Evolutionary conservation across 2,113 vertebrate species (phyloP).

Genomic region (Tangachromis dhanisi): DNA sequence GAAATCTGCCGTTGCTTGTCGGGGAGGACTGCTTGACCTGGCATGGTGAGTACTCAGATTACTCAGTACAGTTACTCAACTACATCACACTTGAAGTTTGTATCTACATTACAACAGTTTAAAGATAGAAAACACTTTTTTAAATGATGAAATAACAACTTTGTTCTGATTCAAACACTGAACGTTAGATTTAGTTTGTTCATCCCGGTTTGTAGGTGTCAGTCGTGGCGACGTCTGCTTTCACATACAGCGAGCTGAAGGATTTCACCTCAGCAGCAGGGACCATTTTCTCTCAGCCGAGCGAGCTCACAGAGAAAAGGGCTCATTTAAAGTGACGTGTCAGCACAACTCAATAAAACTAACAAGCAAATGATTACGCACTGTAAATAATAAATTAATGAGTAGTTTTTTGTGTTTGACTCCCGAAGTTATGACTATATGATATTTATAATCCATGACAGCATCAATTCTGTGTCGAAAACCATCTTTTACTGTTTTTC

Average conservation of each 20-base stretch:
- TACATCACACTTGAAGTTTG: neutral
- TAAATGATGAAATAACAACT: neutral
- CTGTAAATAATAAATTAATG: neutral
- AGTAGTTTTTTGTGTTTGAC: neutral
- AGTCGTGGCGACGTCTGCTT: neutral
- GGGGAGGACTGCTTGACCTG: slow-evolving; percentile 89
- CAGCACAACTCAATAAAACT: neutral
- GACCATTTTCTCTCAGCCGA: neutral
- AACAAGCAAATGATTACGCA: neutral
- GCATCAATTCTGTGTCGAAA: neutral
- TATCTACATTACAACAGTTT: neutral
- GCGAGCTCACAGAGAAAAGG: neutral
- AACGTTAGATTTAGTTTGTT: neutral
- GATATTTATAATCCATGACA: neutral
- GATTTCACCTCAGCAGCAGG: neutral
- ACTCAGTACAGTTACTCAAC: neutral
- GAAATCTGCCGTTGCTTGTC: slow-evolving; percentile 84
- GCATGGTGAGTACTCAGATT: slow-evolving; percentile 74
- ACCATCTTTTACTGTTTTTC: neutral
- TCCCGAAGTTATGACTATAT: neutral
- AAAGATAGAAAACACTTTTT: neutral
- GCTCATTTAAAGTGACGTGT: neutral
- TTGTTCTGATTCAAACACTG: neutral
- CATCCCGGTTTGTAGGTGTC: neutral
- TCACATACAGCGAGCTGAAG: neutral